These are phyloP conservation scores for Acanthopleura granulata DNA, from an alignment of 2,888 invertebrate genomes.

Conservation along the genomic window DNA sequence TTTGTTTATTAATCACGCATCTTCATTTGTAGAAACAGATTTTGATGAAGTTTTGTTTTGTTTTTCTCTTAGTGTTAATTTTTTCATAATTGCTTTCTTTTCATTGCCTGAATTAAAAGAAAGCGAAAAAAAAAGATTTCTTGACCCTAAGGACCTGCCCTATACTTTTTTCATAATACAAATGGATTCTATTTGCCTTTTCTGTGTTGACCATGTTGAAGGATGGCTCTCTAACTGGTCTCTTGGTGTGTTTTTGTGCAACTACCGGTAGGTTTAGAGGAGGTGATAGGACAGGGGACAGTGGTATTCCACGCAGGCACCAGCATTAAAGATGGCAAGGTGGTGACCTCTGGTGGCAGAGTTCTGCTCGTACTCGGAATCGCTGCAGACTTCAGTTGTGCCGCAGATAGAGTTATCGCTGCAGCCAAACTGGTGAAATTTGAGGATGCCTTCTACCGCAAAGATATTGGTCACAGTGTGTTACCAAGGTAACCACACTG, in stretches of 20 bases:
- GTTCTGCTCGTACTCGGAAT: slow-evolving; percentile 84
- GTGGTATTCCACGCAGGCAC: slow-evolving; percentile 90
- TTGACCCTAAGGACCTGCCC: no score
- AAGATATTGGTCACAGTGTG: slow-evolving; percentile 90
- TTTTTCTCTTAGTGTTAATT: no score
- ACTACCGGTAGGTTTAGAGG: slow-evolving; percentile 52
- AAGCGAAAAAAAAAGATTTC: no score
- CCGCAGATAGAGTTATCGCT: slow-evolving; percentile 81
- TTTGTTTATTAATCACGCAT: no score
- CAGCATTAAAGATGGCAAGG: slow-evolving; percentile 72
- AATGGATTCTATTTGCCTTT: not conserved
- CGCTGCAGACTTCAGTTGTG: slow-evolving; percentile 78
- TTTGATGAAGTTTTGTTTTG: no score
- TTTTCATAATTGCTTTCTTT: no score
- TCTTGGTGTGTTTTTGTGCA: not conserved
- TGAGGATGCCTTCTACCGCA: slow-evolving; percentile 87
- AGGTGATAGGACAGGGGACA: slow-evolving; percentile 55
- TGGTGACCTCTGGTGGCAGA: slow-evolving; percentile 88
- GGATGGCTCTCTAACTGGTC: slow-evolving; percentile 20
- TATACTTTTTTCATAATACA: no score
- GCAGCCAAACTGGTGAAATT: slow-evolving; percentile 83
- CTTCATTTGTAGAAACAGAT: no score
- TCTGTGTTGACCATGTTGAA: not conserved
- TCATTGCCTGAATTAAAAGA: no score
- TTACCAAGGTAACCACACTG: slow-evolving; percentile 78